Base-by-base conservation (phyloP, 2,888 invertebrate genomes). In the Maniola hyperantus region DNA sequence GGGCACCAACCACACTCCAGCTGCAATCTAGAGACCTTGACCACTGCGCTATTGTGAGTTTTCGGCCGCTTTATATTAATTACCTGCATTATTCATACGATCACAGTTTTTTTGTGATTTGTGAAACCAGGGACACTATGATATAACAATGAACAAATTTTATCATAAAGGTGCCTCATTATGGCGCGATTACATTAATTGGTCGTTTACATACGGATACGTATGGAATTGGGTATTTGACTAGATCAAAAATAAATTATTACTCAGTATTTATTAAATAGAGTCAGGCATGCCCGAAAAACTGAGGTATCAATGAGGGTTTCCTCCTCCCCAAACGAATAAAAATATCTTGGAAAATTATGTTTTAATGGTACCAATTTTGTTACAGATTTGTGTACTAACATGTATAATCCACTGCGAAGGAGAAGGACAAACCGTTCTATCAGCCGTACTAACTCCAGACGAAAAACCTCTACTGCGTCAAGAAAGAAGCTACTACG, bases 401-500 rank as follows among this genome's bases (percentile, higher is more conserved):
- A 64, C 76, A 2, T 76, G 65, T 50, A 64, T 77, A 26, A 67
- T 79, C 2, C 76, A 82, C 51, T 68, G 76, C 42, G 71, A 71
- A 59, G 71, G 71, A 34, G 82, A 85, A 6, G 82, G 81, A 55
- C 85, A 85, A 63, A 83, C 88, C 0, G 70, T 88, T 4, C 74
- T 89, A 66, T 85, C 92, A n/a, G 75, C 80, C 1, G 74, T 81
- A 0, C 70, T 81, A 34, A 77, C 76, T 6, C 78, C 81, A 18
- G 69, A 65, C 13, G 64, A 67, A 55, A 67, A 69, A n/a, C 8
- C 62, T 20, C 36, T 73, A 13, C 72, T 78, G 10, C 77, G 91
- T 0, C 87, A 86, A 69, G 83, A 84, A 36, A 82, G 89, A 36
- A 89, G 91, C 66, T 91, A 90, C 74, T 89, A 91, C 64, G 85